Base-by-base conservation (phyloP, 2,888 invertebrate species). In the Hirtodrosophila histrioides region DNA sequence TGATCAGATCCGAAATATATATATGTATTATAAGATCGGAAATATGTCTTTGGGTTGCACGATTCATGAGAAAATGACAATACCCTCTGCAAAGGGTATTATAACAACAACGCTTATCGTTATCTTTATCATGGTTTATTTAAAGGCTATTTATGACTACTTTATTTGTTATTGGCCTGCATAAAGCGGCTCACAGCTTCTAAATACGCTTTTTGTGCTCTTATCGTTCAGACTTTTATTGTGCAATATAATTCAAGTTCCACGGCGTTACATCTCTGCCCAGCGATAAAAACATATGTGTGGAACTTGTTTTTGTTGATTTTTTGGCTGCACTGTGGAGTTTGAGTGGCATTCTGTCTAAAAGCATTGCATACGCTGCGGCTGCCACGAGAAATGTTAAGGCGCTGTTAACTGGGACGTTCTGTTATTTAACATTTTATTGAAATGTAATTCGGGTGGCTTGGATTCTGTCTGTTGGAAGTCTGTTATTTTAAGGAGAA, bases 311-410 rank as follows among this genome's bases (percentile, higher is more conserved):
- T 48, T n/a, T 31, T 11, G n/a, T 8, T 23, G 23, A n/a, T 45
- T 17, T 12, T 24, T 27, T 3, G 39, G 11, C 8, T 8, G 8
- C 17, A 17, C 1, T 35, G 58, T 58, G 35, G 33, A 35, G 46
- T 37, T 55, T 17, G n/a, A 6, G 17, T 36, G 11, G 40, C 40
- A 31, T 44, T 27, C 3, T 4, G 3, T 4, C 3, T 3, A 27
- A 37, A 45, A 45, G 0, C 8, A 43, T 60, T 37, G 82, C 76
- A 55, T 82, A 68, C 36, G 12, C 62, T 44, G 27, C n/a, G 44
- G 73, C 40, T 11, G 69, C 23, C 6, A 0, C 6, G 0, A 0
- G 0, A 29, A 58, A 44, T 64, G 31, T 36, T 17, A 46, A 7
- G 6, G 1, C 0, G 10, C 12, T 60, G 62, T 53, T 53, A 53